Evolutionary conservation across 2,797 vertebrate genomes (phyloP), one percentile per base, ranked within the genome.

Genomic region (Eulemur mongoz): DNA sequence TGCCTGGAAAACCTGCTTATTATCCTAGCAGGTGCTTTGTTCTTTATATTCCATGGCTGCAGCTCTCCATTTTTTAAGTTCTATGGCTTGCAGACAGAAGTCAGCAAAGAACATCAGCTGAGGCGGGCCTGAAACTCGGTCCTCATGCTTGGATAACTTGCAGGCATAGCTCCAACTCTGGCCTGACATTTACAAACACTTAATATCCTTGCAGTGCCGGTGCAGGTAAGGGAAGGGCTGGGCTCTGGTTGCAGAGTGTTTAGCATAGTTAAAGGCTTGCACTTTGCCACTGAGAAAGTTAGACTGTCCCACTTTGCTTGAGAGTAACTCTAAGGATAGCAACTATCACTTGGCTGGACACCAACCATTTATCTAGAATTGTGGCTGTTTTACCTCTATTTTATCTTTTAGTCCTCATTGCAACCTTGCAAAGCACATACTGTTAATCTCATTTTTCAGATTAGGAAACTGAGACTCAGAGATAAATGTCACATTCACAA

Each of bases 151-250:
- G 59, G 54, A 52, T 83, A 7, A 79, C 65, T 91, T 91, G 67
- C 50, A 92, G 57, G 23, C 23, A 65, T 3, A 14, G 22, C 32
- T 92, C 57, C 57, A 90, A 65, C n/a, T 63, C 78, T 54, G 61
- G 8, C 61, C 35, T 94, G 86, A 67, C 72, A 88, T 88, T 95
- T 78, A 72, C 22, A 89, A 93, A 50, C 43, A 82, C 75, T 32
- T 48, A 27, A n/a, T 82, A 67, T 85, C 79, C 57, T 45, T 38
- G 40, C 27, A 92, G 50, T 1, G 2, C 30, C 48, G 12, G 22
- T 0, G 0, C 27, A 40, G 17, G 13, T 43, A 50, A 59, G 11
- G n/a, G 9, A 67, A 43, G 9, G 82, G 23, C 8, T 17, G 35
- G 54, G 22, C 1, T 1, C 65, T 40, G 23, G 20, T 45, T 69